Conservation (phyloP, 1,140 invertebrate genomes). For the Triops longicaudatus region DNA sequence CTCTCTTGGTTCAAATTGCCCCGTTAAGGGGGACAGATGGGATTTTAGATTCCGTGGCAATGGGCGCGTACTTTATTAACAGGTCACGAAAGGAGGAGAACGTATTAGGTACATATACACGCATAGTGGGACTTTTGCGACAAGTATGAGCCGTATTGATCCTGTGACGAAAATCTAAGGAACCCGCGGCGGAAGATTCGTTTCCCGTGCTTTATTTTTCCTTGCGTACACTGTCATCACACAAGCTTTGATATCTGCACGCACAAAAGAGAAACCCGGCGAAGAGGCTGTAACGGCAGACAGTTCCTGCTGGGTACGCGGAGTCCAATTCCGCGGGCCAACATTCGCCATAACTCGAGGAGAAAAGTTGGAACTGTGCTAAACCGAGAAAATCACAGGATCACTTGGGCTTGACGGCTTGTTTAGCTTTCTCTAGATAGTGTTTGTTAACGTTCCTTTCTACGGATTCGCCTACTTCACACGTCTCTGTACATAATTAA, state of each 20-base stretch:
- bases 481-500: neutral
- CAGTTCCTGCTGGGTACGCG: too few species aligned
- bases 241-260: neutral
- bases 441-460: neutral
- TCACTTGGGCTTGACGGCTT: neutral
- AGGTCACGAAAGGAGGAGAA: neutral
- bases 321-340: too few species aligned
- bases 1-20: too few species aligned
- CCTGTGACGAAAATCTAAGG: conserved; percentile 8
- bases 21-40: too few species aligned
- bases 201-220: neutral
- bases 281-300: too few species aligned
- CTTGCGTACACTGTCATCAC: neutral
- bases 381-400: too few species aligned
- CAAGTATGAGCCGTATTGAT: conserved; percentile 7
- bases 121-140: neutral
- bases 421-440: neutral
- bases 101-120: neutral
- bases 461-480: neutral
- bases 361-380: too few species aligned
- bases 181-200: conserved; percentile 9
- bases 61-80: neutral
- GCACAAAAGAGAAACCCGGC: neutral
- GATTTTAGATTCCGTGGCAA: too few species aligned
- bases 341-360: too few species aligned